Percentiles rank a stretch among this genome's conserved stretches.
Evolutionary conservation across 1,140 invertebrate species (phyloP).

Genomic region (Saccostrea cuccullata): DNA sequence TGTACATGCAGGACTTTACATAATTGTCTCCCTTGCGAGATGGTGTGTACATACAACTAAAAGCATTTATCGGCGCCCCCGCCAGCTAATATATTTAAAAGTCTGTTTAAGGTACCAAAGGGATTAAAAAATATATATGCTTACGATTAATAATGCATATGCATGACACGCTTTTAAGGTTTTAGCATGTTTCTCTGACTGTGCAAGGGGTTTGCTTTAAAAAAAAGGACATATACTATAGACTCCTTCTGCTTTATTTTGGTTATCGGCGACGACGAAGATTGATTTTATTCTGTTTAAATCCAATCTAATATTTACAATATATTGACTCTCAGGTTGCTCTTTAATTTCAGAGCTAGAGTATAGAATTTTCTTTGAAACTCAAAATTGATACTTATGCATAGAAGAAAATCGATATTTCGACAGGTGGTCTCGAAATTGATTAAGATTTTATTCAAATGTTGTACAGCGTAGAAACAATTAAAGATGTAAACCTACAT

Average conservation of each 20-base stretch:
- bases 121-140: neutral
- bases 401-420: constrained; percentile 8
- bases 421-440: neutral
- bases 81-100: neutral
- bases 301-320: no score
- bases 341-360: neutral
- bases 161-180: no score
- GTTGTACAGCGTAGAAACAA: neutral
- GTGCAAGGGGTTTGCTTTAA: no score
- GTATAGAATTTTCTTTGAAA: constrained; percentile 14
- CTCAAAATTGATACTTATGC: neutral
- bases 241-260: no score
- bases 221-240: no score
- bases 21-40: neutral
- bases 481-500: neutral
- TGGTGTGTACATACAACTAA: neutral
- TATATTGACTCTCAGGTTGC: no score
- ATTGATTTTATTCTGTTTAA: no score
- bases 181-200: no score
- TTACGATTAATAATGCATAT: no score
- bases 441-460: neutral
- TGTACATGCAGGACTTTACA: neutral
- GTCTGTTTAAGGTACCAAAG: neutral
- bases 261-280: no score
- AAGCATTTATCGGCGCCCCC: neutral